Base-by-base conservation (phyloP, 2,797 vertebrate species). In the Crocidura indochinensis region DNA sequence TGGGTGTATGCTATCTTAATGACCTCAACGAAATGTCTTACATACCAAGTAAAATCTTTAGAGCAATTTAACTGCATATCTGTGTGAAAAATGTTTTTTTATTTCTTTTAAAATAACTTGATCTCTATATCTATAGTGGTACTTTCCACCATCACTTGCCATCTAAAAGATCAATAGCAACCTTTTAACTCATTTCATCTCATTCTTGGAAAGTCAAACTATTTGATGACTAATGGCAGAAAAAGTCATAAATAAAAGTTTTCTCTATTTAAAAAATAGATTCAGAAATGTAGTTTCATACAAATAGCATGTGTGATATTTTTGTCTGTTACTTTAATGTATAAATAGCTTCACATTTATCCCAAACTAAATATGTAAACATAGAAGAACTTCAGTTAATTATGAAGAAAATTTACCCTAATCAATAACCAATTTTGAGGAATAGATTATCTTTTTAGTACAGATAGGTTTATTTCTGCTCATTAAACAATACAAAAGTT, bases 401-500 rank as follows among this genome's bases (percentile, higher is more conserved):
- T 27, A 60, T 27, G 11, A 73, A 51, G 47, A 68, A 8, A 8
- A 29, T 67, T n/a, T 65, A 76, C 6, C n/a, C 46, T 24, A 60
- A 56, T 17, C 85, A 83, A n/a, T 17, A 88, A 88, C 2, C 0
- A 0, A 49, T 24, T 86, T 93, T 83, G 19, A 20, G 27, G 44
- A 65, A 73, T 44, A 56, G 8, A 27, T 74, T 6, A 84, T 65
- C 47, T 92, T 72, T 85, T 19, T 56, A 38, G 38, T 38, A 38
- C 38, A 38, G 38, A 56, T 79, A 27, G 77, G 4, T 71, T 92
- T 71, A 84, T 29, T 53, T 91, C 19, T 87, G 44, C 20, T 29
- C 51, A 77, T 78, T 83, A 6, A 75, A 17, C 51, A n/a, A 31
- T 76, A 67, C 68, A 56, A 97, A 95, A 88, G 68, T 90, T 93